Base-by-base conservation (phyloP, 1,140 invertebrate genomes). In the Dryas iulia region DNA sequence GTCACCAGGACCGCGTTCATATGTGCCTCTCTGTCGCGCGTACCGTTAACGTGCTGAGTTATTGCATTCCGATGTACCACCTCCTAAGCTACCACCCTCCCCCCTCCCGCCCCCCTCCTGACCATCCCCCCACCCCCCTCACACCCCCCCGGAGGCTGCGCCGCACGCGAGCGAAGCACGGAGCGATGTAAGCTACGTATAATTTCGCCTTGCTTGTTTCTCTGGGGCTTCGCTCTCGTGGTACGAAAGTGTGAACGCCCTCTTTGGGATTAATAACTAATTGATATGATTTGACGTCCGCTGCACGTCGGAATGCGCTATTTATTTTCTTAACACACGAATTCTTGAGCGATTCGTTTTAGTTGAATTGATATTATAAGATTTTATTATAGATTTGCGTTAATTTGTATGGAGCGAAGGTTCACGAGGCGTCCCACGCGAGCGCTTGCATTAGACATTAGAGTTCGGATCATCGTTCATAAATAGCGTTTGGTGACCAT, bases 31-130 rank as follows among this genome's bases (percentile, higher is more conserved):
- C 84, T 59, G 69, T 90, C 83, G 39, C 79, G 73, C 88, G 84
- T 84, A 89, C 88, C 86, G 88, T 90, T 90, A 90, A 85, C 81
- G 85, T 86, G 77, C 79, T 88, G 86, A 90, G 81, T 90, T 90
- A 90, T 88, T 81, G 83, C 83, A 90, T 90, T 90, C 87, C 87
- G 71, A 87, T 84, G 80, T 86, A 73, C 86, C 84, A 89, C 85
- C 80, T 79, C 85, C 78, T n/a, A n/a, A n/a, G 84, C 81, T 75
- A 3, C 1, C 14, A 47, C 7, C 7, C 2, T 14, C 35, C n/a
- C n/a, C 33, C 4, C 33, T n/a, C n/a, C 4, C n/a, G 1, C 12
- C 33, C 3, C 12, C 33, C 2, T 4, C 12, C 33, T 1, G 12
- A 12, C 2, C 33, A 3, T 10, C 33, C 11, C 4, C 8, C 30